Percentiles rank a stretch among this genome's conserved stretches.
These are phyloP conservation scores for Aspidapion aeneum DNA, from an alignment of 2,888 invertebrate species.

Conservation along the genomic window DNA sequence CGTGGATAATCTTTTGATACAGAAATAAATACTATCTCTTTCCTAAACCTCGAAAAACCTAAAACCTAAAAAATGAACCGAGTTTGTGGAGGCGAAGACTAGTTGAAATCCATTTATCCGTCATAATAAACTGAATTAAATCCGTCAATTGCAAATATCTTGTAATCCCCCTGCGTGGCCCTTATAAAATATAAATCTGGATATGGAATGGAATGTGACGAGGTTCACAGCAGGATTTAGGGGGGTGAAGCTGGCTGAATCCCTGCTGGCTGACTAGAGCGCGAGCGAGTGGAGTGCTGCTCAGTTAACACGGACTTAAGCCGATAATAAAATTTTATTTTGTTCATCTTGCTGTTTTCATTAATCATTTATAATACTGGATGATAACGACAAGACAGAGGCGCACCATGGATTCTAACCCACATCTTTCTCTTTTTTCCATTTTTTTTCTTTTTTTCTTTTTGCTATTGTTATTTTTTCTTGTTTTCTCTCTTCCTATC, in stretches of 20 bases:
- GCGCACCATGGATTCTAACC: no score
- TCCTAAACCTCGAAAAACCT: no score
- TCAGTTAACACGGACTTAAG: slow-evolving; percentile 35
- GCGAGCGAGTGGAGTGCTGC: slow-evolving; percentile 29
- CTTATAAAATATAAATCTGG: slow-evolving; percentile 42
- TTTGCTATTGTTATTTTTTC: no score
- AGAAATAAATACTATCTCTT: no score
- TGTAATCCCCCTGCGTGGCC: slow-evolving; percentile 34
- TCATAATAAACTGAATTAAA: slow-evolving; percentile 37
- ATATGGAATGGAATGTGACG: slow-evolving; percentile 43
- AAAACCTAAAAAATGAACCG: no score
- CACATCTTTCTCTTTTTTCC: no score
- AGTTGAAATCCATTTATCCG: slow-evolving; percentile 34
- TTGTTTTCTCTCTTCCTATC: no score
- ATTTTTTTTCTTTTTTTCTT: no score
- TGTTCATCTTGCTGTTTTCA: slow-evolving; percentile 30
- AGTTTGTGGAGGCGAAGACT: no score
- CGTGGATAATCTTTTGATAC: no score
- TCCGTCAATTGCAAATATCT: slow-evolving; percentile 41
- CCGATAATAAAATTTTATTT: slow-evolving; percentile 41
- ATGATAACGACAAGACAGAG: no score
- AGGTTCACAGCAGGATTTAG: slow-evolving; percentile 38
- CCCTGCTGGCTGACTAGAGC: slow-evolving; percentile 26
- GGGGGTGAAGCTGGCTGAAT: slow-evolving; percentile 25
- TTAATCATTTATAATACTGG: no score